Conservation (phyloP, 2,888 invertebrate genomes). For the Conus canariensis region DNA sequence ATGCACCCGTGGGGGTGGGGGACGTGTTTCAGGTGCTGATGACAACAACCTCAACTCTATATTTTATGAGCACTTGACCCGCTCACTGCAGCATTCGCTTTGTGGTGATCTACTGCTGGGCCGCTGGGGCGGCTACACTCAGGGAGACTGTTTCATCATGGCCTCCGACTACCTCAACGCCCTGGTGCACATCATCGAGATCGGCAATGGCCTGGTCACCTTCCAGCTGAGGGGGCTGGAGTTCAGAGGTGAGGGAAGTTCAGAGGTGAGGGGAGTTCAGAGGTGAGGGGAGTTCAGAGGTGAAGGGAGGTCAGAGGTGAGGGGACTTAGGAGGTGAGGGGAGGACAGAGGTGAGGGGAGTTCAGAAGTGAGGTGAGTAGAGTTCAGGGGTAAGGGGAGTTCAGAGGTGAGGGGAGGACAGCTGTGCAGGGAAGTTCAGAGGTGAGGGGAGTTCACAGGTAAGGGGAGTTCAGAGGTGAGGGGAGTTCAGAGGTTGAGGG, state of each 20-base stretch:
- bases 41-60: conserved; percentile 99
- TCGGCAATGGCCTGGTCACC: conserved; percentile 98
- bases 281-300: conserved; percentile 76
- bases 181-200: conserved; percentile 96
- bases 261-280: too few relatives aligned
- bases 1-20: too few relatives aligned
- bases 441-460: too few relatives aligned
- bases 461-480: conserved; percentile 81
- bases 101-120: conserved; percentile 82
- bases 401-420: too few relatives aligned
- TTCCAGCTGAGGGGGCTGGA: conserved; percentile 98
- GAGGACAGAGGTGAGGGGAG: too few relatives aligned
- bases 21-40: conserved; percentile 82
- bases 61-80: conserved; percentile 98
- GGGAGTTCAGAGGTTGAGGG: conserved; percentile 90
- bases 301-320: conserved; percentile 52
- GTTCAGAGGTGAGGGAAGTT: conserved; percentile 85
- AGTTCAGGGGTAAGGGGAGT: conserved; percentile 87
- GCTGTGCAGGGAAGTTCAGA: too few relatives aligned
- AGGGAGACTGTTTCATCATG: conserved; percentile 98
- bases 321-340: too few relatives aligned
- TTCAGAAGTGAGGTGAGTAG: conserved; percentile 88
- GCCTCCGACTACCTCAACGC: conserved; percentile 99
- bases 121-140: conserved; percentile 96
- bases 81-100: conserved; percentile 96